A percentile compares a stretch with the other conserved stretches of the same genome.
These are phyloP conservation scores for Oreotrochilus melanogaster DNA, from an alignment of 2,113 vertebrate genomes.

Conservation along the genomic window DNA sequence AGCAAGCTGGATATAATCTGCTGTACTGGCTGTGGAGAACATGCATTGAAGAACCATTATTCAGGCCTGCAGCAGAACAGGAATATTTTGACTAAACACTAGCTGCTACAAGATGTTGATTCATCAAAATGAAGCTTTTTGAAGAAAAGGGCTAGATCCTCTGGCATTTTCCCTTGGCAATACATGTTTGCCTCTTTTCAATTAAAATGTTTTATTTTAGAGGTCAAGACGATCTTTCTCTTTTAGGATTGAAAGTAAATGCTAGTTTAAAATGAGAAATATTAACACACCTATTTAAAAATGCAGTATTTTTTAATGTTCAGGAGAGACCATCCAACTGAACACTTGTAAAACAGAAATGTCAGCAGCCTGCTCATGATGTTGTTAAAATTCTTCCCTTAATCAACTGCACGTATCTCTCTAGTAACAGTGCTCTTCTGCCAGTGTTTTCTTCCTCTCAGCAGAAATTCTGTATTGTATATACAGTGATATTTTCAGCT, in stretches of 20 bases:
- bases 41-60: background rate
- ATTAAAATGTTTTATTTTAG: background rate
- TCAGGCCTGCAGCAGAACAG: background rate
- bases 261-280: background rate
- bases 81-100: background rate
- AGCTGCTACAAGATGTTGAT: background rate
- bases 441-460: background rate
- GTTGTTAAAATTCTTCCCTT: background rate
- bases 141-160: background rate
- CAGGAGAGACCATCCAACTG: background rate
- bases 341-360: background rate
- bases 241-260: background rate
- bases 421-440: background rate
- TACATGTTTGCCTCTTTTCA: background rate
- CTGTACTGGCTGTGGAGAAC: background rate
- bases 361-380: background rate
- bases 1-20: background rate
- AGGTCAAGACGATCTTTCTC: background rate
- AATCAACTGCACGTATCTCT: fast-evolving
- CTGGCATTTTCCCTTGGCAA: background rate
- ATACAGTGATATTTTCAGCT: background rate
- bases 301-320: background rate
- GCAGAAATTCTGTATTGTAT: background rate
- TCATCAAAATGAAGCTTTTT: background rate
- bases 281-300: background rate